Conservation (phyloP, 2,113 vertebrate species). For the Chaetorhynchus papuensis region DNA sequence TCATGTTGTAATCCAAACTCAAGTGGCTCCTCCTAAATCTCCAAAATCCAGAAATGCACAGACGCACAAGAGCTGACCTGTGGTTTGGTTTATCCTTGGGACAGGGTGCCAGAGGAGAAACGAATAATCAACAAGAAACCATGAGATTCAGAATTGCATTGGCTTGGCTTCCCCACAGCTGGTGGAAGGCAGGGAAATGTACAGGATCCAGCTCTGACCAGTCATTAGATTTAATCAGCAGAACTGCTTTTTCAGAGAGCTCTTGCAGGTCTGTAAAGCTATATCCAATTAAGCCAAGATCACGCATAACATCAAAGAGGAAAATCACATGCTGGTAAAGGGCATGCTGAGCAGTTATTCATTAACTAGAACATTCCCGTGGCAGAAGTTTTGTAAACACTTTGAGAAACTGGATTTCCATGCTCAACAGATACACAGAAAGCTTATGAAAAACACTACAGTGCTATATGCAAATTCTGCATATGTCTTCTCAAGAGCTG, state of each 20-base stretch:
- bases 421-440: not conserved
- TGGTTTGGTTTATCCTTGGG: not conserved
- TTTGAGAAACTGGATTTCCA: not conserved
- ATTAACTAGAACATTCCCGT: conserved; percentile 53
- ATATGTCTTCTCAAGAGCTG: not conserved
- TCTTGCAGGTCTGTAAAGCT: conserved; percentile 7
- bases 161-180: not conserved
- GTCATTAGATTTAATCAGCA: conserved; percentile 40
- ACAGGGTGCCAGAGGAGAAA: not conserved
- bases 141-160: not conserved
- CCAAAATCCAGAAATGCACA: not conserved
- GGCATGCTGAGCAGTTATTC: not conserved
- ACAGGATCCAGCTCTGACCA: conserved; percentile 18
- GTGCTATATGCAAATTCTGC: not conserved
- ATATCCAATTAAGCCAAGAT: conserved; percentile 33
- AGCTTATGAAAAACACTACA: not conserved
- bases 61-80: not conserved
- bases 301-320: conserved; percentile 43
- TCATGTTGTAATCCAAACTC: not conserved
- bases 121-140: not conserved
- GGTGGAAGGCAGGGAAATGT: not conserved
- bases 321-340: conserved; percentile 50
- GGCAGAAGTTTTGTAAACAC: conserved; percentile 17
- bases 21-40: not conserved
- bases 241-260: not conserved